Base-by-base conservation (phyloP, 2,888 invertebrate species). In the Aelia acuminata region DNA sequence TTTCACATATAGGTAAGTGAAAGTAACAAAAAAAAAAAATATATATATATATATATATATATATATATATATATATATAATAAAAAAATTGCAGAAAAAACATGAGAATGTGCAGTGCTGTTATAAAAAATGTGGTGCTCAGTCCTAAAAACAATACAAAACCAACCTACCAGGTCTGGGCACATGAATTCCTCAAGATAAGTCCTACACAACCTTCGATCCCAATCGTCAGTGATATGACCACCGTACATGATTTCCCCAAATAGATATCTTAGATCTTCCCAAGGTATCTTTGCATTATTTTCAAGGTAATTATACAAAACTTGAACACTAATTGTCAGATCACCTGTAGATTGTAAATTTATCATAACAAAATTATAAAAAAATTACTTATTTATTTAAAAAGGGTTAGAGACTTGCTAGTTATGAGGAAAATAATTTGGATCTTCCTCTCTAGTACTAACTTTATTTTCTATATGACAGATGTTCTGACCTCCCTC, bases 231-330 rank as follows among this genome's bases (percentile, higher is more conserved):
- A 0, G 98, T 98, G 91, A 98, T 98, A 92, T 98, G 98, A 0
- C 98, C 98, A 1, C 98, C 98, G 91, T 98, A 98, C 98, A 98
- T 98, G 91, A 98, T 98, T 93, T 98, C 98, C 0, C 98, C 98
- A 92, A 98, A 98, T 35, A 98, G 93, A 92, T 98, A 98, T 1
- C 98, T 94, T 91, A 98, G 93, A 93, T 98, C 98, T 92, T 98
- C 98, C 97, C 97, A 98, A 0, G 98, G 98, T 11, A 98, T 96
- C 90, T 95, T 95, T 75, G 94, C 95, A 91, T 97, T 98, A 88
- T 96, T 96, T 92, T 98, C 98, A 92, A 98, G 93, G 92, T 98
- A 98, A 93, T 98, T 98, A 92, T 94, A 96, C 31, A 98, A 92
- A 0, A 98, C 98, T 92, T 96, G 97, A 4, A 97, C 96, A 91